Base-by-base conservation (phyloP, 2,888 invertebrate species). In the Lasioglossum malachurum region DNA sequence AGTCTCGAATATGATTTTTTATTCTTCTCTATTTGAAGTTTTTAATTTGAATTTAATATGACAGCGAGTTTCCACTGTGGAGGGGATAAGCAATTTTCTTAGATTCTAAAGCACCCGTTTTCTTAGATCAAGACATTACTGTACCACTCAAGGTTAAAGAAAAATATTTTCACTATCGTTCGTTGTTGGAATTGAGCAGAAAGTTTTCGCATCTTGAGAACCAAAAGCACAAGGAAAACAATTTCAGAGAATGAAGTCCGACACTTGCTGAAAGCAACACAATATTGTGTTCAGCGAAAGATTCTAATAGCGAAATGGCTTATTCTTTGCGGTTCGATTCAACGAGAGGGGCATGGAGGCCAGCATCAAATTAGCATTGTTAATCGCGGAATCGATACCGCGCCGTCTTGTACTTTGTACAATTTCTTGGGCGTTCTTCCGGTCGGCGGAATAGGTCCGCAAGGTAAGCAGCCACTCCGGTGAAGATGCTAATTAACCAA, bases 401-500 rank as follows among this genome's bases (percentile, higher is more conserved):
- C 75, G 35, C 35, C 35, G 78, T 44, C 90, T 92, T 91, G 92
- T 92, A 92, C 93, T 92, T 93, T 91, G 91, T 93, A 92, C 93
- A 94, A 94, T 93, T 93, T 92, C 91, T 89, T 92, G 89, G 77
- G 75, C 75, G 84, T 75, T 85, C 84, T 88, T 84, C 74, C 84
- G 80, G 85, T 80, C 77, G 77, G 67, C 75, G 84, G 86, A 88
- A 87, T 87, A 87, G 88, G 89, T 89, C 84, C 90, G 88, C 89
- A 91, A 93, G 92, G 92, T 93, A 93, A 94, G 92, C 94, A 92
- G 92, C 90, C 84, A 86, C 90, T 88, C 91, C 88, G 92, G 91
- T 91, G 92, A 95, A 95, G 95, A 95, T 95, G 95, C 94, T 95
- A 95, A 95, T 95, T 95, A 95, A 95, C 93, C 93, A 95, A 95